These are phyloP conservation scores for Galagoides demidoff DNA, from an alignment of 2,797 vertebrate genomes.

Conservation along the genomic window DNA sequence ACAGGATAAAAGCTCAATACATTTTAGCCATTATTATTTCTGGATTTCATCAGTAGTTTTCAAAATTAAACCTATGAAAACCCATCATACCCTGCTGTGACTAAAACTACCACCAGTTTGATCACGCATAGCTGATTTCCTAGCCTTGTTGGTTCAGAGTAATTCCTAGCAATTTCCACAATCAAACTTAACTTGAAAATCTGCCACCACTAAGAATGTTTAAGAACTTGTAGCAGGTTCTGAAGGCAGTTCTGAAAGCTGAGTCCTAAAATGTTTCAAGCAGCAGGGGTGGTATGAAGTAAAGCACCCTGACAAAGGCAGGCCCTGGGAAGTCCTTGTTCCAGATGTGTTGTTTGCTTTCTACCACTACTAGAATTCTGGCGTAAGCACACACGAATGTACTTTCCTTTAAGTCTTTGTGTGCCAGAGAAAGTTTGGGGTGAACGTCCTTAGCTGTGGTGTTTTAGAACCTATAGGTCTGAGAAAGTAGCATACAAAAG, in stretches of 20 bases:
- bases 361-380: too few relatives aligned
- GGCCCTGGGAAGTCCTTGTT: not conserved
- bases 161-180: not conserved
- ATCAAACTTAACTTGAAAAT: not conserved
- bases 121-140: not conserved
- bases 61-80: not conserved
- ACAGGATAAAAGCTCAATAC: not conserved
- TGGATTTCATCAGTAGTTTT: not conserved
- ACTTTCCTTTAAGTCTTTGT: not conserved
- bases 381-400: not conserved
- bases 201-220: not conserved
- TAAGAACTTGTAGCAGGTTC: not conserved
- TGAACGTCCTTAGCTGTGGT: not conserved
- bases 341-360: rapidly evolving
- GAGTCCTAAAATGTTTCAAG: not conserved
- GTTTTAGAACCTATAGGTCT: not conserved
- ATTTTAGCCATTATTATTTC: not conserved
- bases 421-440: not conserved
- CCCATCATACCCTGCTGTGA: not conserved
- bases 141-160: not conserved
- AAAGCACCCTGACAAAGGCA: not conserved
- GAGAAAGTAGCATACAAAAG: not conserved
- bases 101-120: not conserved
- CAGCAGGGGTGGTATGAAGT: too few relatives aligned
- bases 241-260: not conserved